Evolutionary conservation across 2,888 invertebrate genomes (phyloP).

Genomic region (Polydrusus pterygomalis): DNA sequence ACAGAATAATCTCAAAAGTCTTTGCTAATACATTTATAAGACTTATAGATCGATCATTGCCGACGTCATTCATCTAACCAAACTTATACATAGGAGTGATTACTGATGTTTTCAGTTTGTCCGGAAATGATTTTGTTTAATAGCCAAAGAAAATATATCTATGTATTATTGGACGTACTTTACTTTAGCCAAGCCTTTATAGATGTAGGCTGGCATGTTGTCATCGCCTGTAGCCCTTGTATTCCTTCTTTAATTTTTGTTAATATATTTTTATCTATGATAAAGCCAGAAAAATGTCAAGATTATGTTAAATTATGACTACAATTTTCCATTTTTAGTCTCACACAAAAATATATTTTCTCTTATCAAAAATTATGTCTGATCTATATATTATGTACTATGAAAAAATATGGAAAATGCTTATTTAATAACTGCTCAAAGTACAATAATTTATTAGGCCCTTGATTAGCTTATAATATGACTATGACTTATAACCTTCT

Average conservation of each 20-base stretch:
- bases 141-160: no score
- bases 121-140: no score
- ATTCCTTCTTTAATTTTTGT: not conserved
- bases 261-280: not conserved
- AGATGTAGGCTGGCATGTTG: no score
- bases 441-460: constrained; percentile 1
- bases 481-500: not conserved
- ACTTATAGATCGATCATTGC: no score
- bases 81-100: no score
- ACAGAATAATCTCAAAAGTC: no score
- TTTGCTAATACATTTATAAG: no score
- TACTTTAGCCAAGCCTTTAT: no score
- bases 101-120: no score
- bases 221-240: no score
- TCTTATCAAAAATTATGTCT: not conserved
- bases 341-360: not conserved
- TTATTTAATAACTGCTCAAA: not conserved
- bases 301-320: not conserved
- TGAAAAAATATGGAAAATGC: not conserved
- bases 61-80: no score
- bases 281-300: not conserved
- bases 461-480: not conserved
- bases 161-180: no score
- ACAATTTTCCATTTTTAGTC: not conserved
- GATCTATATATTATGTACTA: not conserved